These are phyloP conservation scores for Crocuta crocuta DNA, from an alignment of 2,113 vertebrate species.

Conservation along the genomic window DNA sequence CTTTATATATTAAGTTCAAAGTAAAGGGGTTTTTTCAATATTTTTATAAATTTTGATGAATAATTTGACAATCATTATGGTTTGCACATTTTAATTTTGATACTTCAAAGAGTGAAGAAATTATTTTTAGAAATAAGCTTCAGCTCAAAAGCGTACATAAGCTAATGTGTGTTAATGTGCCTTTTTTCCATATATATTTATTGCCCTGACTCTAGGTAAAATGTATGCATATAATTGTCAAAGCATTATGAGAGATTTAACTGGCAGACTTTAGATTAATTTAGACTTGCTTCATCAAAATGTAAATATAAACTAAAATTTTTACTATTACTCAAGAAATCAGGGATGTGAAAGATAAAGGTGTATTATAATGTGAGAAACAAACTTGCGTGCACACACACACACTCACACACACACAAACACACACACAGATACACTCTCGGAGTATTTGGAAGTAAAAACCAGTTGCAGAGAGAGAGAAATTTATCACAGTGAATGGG, in stretches of 20 bases:
- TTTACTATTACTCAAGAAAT: neutral
- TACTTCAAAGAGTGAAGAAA: neutral
- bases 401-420: neutral
- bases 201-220: neutral
- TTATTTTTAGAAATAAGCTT: neutral
- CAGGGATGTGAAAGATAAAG: neutral
- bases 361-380: neutral
- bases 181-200: neutral
- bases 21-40: neutral
- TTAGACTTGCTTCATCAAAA: slow-evolving; percentile 33
- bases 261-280: neutral
- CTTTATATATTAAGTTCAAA: slow-evolving; percentile 34
- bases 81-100: neutral
- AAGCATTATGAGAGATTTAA: neutral
- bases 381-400: neutral
- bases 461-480: neutral
- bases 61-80: neutral
- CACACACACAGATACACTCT: neutral
- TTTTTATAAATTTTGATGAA: neutral
- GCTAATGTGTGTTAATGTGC: neutral
- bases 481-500: neutral
- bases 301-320: neutral
- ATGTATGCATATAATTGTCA: neutral
- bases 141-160: neutral
- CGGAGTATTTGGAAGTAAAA: neutral